A percentile compares a stretch with the other conserved stretches of the same genome.
phyloP scores from a whole-genome alignment of 2,797 vertebrate genomes.

The Liasis olivaceus region DNA sequence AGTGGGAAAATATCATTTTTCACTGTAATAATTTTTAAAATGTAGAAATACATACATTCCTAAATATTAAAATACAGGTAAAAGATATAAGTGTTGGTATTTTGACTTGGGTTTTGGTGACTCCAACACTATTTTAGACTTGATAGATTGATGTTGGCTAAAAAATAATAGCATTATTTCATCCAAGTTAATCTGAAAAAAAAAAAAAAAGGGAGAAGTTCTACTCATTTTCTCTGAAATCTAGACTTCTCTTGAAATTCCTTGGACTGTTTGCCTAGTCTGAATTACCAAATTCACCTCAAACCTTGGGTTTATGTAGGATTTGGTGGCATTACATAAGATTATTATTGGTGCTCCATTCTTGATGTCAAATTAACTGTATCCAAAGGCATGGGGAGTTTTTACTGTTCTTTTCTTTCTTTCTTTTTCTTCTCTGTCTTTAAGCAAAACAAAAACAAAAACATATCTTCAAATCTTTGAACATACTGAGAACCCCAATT shows the following conservation, averaged over 20 bases:
- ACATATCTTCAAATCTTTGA: too few species aligned
- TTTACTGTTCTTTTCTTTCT: not conserved
- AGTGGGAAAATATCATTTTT: not conserved
- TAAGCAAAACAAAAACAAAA: not conserved
- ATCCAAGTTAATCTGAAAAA: not conserved
- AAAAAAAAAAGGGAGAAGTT: not conserved
- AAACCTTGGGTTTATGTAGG: too few species aligned
- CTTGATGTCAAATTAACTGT: not conserved
- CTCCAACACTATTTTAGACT: not conserved
- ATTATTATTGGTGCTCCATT: not conserved
- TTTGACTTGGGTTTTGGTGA: not conserved
- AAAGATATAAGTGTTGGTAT: not conserved
- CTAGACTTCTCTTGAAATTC: not conserved
- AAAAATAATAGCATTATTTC: not conserved
- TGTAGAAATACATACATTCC: not conserved
- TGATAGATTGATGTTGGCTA: not conserved
- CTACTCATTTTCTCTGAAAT: not conserved
- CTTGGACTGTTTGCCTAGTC: not conserved
- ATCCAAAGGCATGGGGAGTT: not conserved
- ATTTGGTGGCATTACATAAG: not conserved
- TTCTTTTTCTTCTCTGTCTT: not conserved
- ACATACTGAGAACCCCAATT: not conserved
- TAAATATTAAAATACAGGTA: not conserved
- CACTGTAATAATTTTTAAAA: not conserved
- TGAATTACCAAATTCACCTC: not conserved